Evolutionary conservation across 2,888 invertebrate species (phyloP).

Genomic region (Ellobium chinense): DNA sequence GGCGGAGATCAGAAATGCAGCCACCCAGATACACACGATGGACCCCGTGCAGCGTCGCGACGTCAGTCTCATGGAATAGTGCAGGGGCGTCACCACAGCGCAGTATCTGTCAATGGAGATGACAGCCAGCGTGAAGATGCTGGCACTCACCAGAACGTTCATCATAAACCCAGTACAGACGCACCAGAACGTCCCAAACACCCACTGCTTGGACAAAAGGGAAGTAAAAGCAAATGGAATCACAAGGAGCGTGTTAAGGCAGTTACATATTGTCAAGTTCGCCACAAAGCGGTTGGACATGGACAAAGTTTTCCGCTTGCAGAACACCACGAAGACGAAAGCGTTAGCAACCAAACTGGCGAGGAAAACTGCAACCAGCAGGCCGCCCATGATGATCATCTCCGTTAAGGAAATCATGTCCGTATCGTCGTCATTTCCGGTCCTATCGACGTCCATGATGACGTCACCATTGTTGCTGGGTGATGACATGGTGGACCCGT

Average conservation of each 20-base stretch:
- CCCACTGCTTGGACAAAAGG: slow-evolving; percentile 74
- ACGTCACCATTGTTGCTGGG: not conserved
- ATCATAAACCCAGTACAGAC: slow-evolving; percentile 84
- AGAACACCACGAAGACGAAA: slow-evolving; percentile 87
- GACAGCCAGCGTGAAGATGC: slow-evolving; percentile 83
- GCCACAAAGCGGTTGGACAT: slow-evolving; percentile 86
- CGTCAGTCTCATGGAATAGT: slow-evolving; percentile 83
- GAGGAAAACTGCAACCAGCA: slow-evolving; percentile 62
- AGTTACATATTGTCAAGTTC: slow-evolving; percentile 82
- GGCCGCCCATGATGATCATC: slow-evolving; percentile 56
- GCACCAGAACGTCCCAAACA: slow-evolving; percentile 78
- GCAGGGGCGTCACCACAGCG: slow-evolving; percentile 84
- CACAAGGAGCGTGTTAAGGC: slow-evolving; percentile 79
- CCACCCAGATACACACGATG: slow-evolving; percentile 79
- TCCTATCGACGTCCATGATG: not conserved
- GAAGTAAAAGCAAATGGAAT: slow-evolving; percentile 79
- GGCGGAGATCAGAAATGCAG: slow-evolving; percentile 78
- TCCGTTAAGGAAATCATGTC: slow-evolving; percentile 46
- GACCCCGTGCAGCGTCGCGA: slow-evolving; percentile 78
- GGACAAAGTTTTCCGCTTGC: slow-evolving; percentile 86
- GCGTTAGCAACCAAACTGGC: slow-evolving; percentile 86
- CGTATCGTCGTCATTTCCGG: too few relatives aligned
- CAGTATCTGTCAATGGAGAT: slow-evolving; percentile 85
- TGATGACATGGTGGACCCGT: not conserved
- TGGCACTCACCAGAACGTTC: slow-evolving; percentile 82